These are phyloP conservation scores for Euphonia xanthogaster DNA, from an alignment of 2,797 vertebrate genomes.

Conservation along the genomic window DNA sequence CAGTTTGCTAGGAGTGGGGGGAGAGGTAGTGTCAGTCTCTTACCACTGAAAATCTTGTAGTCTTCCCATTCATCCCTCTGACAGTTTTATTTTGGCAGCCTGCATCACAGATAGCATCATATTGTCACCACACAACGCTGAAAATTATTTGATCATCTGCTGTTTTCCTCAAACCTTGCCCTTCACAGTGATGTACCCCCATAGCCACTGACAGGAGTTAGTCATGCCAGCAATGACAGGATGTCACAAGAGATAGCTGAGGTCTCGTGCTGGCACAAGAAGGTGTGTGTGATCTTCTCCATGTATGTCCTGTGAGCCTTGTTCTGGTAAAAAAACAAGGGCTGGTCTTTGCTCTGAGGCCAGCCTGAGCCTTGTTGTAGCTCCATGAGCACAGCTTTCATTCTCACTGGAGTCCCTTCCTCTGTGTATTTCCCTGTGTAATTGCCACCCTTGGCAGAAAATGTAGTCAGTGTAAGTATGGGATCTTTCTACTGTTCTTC, in stretches of 20 bases:
- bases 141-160: neutral
- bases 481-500: neutral
- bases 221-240: neutral
- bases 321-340: neutral
- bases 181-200: neutral
- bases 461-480: neutral
- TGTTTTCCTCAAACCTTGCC: neutral
- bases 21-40: neutral
- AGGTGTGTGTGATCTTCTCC: neutral
- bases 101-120: neutral
- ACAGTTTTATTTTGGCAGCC: neutral
- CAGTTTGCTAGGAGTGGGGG: neutral
- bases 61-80: neutral
- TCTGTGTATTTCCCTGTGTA: neutral
- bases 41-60: neutral
- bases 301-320: fast-evolving
- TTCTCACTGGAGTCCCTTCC: neutral
- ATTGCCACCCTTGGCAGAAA: neutral
- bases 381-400: neutral
- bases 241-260: neutral
- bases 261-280: neutral
- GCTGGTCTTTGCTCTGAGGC: neutral
- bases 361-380: neutral
- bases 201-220: neutral
- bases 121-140: neutral